Percentiles rank a stretch among this genome's conserved stretches.
Conservation (phyloP, 2,113 vertebrate species). For the Pelmatolapia mariae region DNA sequence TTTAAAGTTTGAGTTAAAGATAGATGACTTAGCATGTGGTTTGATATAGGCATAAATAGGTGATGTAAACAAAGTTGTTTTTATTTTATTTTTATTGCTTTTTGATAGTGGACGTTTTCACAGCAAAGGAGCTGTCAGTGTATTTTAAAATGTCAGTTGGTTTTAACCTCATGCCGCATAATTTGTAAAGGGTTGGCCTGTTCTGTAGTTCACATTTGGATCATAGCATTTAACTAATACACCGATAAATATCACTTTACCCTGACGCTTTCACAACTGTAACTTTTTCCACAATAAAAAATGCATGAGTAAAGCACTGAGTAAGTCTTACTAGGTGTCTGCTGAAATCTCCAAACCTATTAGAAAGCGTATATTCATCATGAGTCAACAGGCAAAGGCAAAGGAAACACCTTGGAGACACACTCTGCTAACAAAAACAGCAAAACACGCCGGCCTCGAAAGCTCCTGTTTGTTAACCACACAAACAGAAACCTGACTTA, state of each 20-base stretch:
- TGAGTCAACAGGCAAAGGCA: conserved; percentile 13
- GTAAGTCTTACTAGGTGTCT: background rate
- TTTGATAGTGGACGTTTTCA: background rate
- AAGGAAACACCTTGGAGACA: background rate
- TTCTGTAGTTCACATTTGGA: background rate
- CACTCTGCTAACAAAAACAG: background rate
- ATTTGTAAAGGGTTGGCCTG: background rate
- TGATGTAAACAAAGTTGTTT: background rate
- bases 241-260: background rate
- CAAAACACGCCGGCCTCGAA: background rate
- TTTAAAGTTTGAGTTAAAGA: background rate
- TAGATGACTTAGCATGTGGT: background rate
- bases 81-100: background rate
- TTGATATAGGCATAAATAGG: background rate
- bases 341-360: background rate
- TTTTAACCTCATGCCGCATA: background rate
- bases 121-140: background rate
- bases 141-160: background rate
- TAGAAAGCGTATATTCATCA: background rate
- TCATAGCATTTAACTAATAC: background rate
- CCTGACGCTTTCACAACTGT: background rate
- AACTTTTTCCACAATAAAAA: conserved; percentile 60
- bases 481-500: background rate
- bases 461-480: background rate
- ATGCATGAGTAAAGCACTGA: conserved; percentile 31